Conservation (phyloP, 2,113 vertebrate species). For the Phainopepla nitens region DNA sequence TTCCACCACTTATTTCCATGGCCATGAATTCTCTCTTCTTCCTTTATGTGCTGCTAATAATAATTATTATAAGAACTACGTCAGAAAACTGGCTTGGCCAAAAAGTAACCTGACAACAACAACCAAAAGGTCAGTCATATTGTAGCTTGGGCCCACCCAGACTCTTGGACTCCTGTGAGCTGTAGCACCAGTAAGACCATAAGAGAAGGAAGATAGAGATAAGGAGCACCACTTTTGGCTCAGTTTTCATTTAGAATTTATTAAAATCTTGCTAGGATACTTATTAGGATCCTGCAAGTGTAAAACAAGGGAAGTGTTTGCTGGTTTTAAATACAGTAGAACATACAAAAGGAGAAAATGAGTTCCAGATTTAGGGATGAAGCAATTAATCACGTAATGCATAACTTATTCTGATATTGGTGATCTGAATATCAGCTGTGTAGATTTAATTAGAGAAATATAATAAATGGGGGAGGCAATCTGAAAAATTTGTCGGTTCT, state of each 20-base stretch:
- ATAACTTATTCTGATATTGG: not conserved
- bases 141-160: not conserved
- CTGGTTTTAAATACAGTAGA: not conserved
- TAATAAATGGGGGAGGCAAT: not conserved
- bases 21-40: not conserved
- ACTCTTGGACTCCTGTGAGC: not conserved
- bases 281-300: not conserved
- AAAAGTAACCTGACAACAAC: not conserved
- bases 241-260: not conserved
- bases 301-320: not conserved
- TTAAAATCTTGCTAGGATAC: not conserved
- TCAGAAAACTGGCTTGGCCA: not conserved
- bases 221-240: not conserved
- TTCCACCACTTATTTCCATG: not conserved
- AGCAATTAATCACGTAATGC: not conserved
- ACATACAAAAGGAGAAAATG: not conserved
- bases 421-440: not conserved
- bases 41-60: not conserved
- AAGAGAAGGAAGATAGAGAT: not conserved
- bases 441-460: not conserved
- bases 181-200: not conserved
- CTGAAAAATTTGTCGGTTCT: not conserved
- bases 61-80: not conserved
- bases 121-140: not conserved
- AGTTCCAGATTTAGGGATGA: not conserved